Evolutionary conservation across 2,888 invertebrate genomes (phyloP).

Genomic region (Hypercompe scribonia): DNA sequence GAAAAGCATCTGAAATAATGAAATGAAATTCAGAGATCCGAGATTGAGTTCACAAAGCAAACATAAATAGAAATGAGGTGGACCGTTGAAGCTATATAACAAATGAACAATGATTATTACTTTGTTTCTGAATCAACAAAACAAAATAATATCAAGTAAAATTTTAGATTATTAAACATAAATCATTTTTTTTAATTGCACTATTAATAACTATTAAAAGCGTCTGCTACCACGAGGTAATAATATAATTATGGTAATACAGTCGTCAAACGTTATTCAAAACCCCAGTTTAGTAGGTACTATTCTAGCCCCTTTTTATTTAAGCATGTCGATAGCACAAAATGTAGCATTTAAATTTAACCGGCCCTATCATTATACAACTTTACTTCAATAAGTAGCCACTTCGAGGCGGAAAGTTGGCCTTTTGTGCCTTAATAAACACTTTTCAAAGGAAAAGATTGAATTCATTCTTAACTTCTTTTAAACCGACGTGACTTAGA

Average conservation of each 20-base stretch:
- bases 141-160: too few species aligned
- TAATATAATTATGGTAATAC: background rate
- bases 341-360: conserved; percentile 52
- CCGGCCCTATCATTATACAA: conserved; percentile 48
- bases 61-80: background rate
- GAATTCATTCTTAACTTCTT: conserved; percentile 64
- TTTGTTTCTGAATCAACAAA: too few species aligned
- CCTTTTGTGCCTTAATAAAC: conserved; percentile 60
- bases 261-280: conserved; percentile 10
- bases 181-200: background rate
- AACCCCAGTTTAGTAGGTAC: conserved; percentile 18
- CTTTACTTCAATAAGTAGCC: conserved; percentile 45
- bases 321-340: conserved; percentile 39
- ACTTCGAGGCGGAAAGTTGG: conserved; percentile 52
- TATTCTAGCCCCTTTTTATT: conserved; percentile 34
- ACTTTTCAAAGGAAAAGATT: conserved; percentile 60
- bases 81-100: background rate
- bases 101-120: background rate
- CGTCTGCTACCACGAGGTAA: background rate
- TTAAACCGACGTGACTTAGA: conserved; percentile 62
- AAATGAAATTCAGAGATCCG: background rate
- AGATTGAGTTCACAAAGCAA: background rate
- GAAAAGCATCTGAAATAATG: background rate
- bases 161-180: too few species aligned
- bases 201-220: background rate